Evolutionary conservation across 2,113 vertebrate species (phyloP).

Genomic region (Myotis davidii): DNA sequence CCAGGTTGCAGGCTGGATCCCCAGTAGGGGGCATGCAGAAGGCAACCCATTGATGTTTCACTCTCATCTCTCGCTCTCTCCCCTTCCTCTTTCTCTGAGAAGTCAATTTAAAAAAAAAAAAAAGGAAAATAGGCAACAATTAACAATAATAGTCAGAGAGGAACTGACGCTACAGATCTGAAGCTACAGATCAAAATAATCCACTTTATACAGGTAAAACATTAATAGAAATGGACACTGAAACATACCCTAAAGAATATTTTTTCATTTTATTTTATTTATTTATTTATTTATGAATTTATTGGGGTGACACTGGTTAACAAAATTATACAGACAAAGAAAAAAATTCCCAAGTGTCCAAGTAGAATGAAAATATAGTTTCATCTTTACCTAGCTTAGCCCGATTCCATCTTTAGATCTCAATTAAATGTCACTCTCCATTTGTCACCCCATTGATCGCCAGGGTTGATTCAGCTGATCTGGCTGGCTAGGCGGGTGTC

Average conservation of each 20-base stretch:
- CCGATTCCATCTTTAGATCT: background rate
- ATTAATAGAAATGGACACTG: background rate
- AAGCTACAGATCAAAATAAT: constrained; percentile 8
- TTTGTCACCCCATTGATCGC: too few species aligned
- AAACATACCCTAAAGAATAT: background rate
- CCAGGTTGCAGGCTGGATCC: background rate
- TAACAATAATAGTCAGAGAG: background rate
- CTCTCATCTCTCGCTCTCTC: background rate
- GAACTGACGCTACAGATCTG: background rate
- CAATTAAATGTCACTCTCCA: background rate
- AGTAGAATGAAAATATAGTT: background rate
- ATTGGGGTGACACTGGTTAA: background rate
- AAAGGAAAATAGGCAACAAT: background rate
- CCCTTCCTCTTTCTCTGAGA: background rate
- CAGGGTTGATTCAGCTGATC: too few species aligned
- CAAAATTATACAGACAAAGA: background rate
- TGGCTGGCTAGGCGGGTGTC: too few species aligned
- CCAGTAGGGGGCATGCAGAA: background rate
- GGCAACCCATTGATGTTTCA: background rate
- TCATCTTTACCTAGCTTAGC: background rate
- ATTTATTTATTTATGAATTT: background rate
- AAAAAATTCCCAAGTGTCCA: background rate
- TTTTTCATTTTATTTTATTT: background rate
- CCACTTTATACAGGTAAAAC: background rate
- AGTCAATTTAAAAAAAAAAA: background rate